Evolutionary conservation across 2,113 vertebrate genomes (phyloP).

Genomic region (Elachura formosa): DNA sequence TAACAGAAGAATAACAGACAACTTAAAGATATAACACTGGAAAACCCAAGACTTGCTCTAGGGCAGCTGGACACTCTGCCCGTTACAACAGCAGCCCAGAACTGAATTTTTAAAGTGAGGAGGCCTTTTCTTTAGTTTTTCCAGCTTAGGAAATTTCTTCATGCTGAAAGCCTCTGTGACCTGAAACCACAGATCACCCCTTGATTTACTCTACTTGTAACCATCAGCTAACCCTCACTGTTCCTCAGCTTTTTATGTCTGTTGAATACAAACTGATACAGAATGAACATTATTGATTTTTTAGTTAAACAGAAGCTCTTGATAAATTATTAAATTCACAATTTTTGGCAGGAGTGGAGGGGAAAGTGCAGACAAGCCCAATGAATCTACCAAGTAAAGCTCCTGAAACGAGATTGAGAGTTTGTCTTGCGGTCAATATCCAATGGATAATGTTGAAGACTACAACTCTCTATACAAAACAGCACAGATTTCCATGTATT

Average conservation of each 20-base stretch:
- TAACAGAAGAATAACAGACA: background rate
- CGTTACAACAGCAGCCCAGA: background rate
- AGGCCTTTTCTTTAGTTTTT: background rate
- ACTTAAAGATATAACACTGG: background rate
- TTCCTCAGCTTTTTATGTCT: background rate
- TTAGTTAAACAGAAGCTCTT: background rate
- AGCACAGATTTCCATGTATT: background rate
- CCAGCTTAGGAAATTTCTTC: background rate
- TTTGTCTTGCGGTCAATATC: background rate
- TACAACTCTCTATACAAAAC: background rate
- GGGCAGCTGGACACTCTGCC: background rate
- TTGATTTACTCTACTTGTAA: background rate
- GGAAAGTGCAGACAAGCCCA: background rate
- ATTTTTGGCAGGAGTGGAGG: background rate
- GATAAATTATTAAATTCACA: background rate
- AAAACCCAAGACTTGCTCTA: background rate
- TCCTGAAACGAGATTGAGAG: background rate
- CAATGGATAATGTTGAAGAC: background rate
- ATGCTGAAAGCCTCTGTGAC: background rate
- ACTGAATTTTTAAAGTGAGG: background rate
- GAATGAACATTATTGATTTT: background rate
- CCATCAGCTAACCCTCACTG: background rate
- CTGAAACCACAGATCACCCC: background rate
- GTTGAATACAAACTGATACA: background rate
- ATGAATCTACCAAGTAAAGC: background rate